A percentile compares a stretch with the other conserved stretches of the same genome.
These are phyloP conservation scores for Drosophila tristis DNA, from an alignment of 1,140 invertebrate genomes.

Conservation along the genomic window DNA sequence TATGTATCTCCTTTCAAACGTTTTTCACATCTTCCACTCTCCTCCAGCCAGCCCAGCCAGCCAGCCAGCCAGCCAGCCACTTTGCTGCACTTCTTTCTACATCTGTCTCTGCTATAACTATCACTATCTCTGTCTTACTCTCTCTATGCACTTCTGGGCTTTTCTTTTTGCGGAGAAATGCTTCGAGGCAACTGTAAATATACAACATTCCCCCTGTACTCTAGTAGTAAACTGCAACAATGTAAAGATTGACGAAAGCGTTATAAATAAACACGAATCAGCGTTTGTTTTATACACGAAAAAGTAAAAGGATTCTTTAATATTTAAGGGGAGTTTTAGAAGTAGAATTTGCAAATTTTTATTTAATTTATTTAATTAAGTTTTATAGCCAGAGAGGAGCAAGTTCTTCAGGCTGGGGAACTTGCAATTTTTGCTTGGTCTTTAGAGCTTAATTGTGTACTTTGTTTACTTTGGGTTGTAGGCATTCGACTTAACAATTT, in stretches of 20 bases:
- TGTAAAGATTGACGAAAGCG: conserved; percentile 79
- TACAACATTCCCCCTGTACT: conserved; percentile 40
- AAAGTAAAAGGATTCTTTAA: not conserved
- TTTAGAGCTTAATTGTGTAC: not conserved
- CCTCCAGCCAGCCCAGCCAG: too few relatives aligned
- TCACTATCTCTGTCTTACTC: conserved; percentile 12
- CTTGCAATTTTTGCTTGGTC: not conserved
- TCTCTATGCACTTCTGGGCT: conserved; percentile 31
- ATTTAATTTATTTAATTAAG: too few relatives aligned
- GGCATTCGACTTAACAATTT: too few relatives aligned
- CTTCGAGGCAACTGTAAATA: conserved; percentile 57
- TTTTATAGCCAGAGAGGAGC: too few relatives aligned
- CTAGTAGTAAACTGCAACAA: conserved; percentile 75
- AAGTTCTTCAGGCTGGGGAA: too few relatives aligned
- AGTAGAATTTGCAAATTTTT: not conserved
- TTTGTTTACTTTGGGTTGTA: too few relatives aligned
- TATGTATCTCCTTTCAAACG: too few relatives aligned
- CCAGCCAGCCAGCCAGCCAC: too few relatives aligned
- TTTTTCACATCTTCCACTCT: too few relatives aligned
- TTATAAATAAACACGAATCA: conserved; percentile 73
- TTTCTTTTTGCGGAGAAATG: conserved; percentile 4
- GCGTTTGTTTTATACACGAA: conserved; percentile 75
- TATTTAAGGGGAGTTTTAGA: not conserved
- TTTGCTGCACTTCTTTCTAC: not conserved
- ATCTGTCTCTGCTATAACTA: conserved; percentile 35